Evolutionary conservation across 2,888 invertebrate genomes (phyloP).

Genomic region (Oeneis ivallda): DNA sequence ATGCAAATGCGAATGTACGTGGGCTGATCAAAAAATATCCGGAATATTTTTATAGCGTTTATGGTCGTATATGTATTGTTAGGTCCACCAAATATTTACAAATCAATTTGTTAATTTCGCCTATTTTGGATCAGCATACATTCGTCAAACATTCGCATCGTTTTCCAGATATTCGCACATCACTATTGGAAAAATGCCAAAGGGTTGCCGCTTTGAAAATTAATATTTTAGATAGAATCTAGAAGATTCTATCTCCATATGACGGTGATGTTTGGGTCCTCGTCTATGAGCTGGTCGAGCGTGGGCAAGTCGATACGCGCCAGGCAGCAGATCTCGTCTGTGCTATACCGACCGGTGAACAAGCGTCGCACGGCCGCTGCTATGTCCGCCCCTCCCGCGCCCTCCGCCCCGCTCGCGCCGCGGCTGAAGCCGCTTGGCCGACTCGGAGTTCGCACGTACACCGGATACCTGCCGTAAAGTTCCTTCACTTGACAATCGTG

Average conservation of each 20-base stretch:
- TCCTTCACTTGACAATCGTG: background rate
- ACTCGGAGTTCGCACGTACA: constrained; percentile 55
- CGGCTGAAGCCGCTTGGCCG: constrained; percentile 57
- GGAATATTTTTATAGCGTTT: too few species aligned
- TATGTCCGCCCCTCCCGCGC: constrained; percentile 65
- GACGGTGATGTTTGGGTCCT: constrained; percentile 90
- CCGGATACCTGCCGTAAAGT: constrained; percentile 59
- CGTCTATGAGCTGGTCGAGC: constrained; percentile 91
- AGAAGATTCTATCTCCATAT: constrained; percentile 88
- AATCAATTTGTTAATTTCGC: too few species aligned
- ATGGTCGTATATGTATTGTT: too few species aligned
- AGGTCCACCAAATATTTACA: too few species aligned
- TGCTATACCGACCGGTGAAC: constrained; percentile 90
- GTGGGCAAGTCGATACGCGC: constrained; percentile 88
- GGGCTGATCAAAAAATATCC: too few species aligned
- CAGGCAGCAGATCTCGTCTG: constrained; percentile 95
- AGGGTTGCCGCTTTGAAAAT: too few species aligned
- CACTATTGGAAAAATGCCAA: too few species aligned
- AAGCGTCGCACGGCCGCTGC: constrained; percentile 79
- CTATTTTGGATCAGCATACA: too few species aligned
- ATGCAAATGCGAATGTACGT: too few species aligned
- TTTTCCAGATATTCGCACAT: too few species aligned
- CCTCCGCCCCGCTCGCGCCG: constrained; percentile 58
- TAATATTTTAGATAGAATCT: too few species aligned
- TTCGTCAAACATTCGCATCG: too few species aligned